These are phyloP conservation scores for Gobionotothen gibberifrons DNA, from an alignment of 2,797 vertebrate species.

Conservation along the genomic window DNA sequence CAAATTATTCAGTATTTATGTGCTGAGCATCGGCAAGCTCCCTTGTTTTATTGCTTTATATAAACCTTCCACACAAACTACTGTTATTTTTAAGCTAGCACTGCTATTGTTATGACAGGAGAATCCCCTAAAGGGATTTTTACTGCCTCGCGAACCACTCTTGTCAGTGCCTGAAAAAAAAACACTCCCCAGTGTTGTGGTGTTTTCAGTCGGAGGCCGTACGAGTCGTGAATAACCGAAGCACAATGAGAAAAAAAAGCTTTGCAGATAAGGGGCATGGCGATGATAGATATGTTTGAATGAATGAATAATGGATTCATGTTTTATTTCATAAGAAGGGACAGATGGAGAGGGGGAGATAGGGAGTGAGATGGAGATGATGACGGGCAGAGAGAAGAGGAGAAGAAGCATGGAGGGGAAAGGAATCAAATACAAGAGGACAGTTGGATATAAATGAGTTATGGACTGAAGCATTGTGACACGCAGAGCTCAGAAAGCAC, in stretches of 20 bases:
- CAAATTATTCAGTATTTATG: slow-evolving; percentile 67
- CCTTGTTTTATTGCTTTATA: slow-evolving; percentile 71
- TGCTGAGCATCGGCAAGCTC: slow-evolving; percentile 57
- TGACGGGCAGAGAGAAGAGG: slow-evolving; percentile 44
- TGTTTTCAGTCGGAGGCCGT: slow-evolving; percentile 68
- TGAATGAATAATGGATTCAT: slow-evolving; percentile 77
- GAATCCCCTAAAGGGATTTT: slow-evolving; percentile 76
- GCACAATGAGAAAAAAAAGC: slow-evolving; percentile 64
- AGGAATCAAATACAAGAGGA: slow-evolving; percentile 44
- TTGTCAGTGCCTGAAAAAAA: slow-evolving; percentile 67
- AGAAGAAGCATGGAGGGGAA: slow-evolving; percentile 15
- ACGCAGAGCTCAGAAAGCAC: slow-evolving; percentile 38
- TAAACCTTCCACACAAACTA: slow-evolving; percentile 70
- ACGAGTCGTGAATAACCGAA: slow-evolving; percentile 64
- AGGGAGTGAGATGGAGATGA: slow-evolving; percentile 72
- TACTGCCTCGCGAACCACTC: slow-evolving; percentile 71
- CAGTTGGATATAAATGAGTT: slow-evolving; percentile 60
- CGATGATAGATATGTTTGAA: slow-evolving; percentile 76
- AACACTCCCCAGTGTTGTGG: slow-evolving; percentile 60
- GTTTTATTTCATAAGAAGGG: slow-evolving; percentile 77
- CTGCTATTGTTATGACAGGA: slow-evolving; percentile 75
- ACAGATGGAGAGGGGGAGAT: slow-evolving; percentile 71
- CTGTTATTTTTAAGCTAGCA: slow-evolving; percentile 74
- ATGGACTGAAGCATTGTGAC: slow-evolving; percentile 51
- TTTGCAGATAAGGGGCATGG: slow-evolving; percentile 62